Percentiles rank a stretch among this genome's conserved stretches.
Evolutionary conservation across 2,888 invertebrate genomes (phyloP).

Genomic region (Diarsia mendica): DNA sequence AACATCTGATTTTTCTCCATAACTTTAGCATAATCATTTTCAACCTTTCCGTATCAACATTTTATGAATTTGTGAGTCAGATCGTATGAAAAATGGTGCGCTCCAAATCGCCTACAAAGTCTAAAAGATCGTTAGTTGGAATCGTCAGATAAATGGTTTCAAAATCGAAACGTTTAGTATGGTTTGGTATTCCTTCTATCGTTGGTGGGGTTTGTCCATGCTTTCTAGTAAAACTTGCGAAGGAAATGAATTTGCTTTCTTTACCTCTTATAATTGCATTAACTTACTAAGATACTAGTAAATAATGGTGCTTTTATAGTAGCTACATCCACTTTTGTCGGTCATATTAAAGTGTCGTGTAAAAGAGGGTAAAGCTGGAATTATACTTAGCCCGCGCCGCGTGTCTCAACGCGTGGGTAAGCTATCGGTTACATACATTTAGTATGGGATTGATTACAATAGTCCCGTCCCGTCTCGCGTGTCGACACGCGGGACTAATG

Average conservation of each 20-base stretch:
- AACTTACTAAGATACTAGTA: no score
- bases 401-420: no score
- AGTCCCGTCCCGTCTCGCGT: no score
- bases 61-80: slow-evolving; percentile 16
- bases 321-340: no score
- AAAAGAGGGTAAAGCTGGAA: background rate
- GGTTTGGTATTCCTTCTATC: background rate
- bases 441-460: no score
- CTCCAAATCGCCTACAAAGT: slow-evolving; percentile 29
- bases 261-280: no score
- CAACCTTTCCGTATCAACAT: background rate
- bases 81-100: slow-evolving; percentile 26
- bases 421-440: no score
- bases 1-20: background rate
- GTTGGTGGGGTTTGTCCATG: background rate
- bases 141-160: slow-evolving; percentile 35
- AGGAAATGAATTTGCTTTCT: background rate
- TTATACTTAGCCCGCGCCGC: no score
- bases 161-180: slow-evolving; percentile 9
- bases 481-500: no score
- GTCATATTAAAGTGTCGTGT: background rate
- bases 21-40: background rate
- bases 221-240: background rate
- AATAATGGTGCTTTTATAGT: background rate
- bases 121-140: slow-evolving; percentile 39